phyloP scores from a whole-genome alignment of 1,140 invertebrate species.

The Drosophila kanapiae region DNA sequence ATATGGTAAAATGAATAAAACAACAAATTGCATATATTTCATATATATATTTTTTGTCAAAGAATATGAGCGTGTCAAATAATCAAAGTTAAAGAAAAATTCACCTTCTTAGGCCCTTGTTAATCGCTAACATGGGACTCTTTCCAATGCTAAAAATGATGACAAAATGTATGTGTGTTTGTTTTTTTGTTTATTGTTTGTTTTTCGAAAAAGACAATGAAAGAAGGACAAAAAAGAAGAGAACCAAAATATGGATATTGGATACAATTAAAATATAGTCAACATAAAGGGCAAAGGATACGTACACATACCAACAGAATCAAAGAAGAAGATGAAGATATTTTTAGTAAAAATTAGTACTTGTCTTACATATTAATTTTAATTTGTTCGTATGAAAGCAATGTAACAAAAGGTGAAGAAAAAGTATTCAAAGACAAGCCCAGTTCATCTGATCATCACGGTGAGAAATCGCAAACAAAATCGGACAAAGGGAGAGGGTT shows the following conservation, averaged over 20 bases:
- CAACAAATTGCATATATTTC: constrained; percentile 11
- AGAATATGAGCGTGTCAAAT: constrained; percentile 51
- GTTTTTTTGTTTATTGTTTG: constrained; percentile 1
- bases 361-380: not conserved
- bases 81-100: constrained; percentile 70
- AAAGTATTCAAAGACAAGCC: not conserved
- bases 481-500: not conserved
- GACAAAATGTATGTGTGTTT: constrained; percentile 48
- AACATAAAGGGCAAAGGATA: constrained; percentile 39
- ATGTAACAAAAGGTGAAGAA: not conserved
- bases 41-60: constrained; percentile 9
- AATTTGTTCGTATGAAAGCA: not conserved
- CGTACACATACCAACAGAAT: constrained; percentile 24
- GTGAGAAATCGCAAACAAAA: not conserved
- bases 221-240: constrained; percentile 62
- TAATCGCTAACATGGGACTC: constrained; percentile 93
- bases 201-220: constrained; percentile 19
- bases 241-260: constrained; percentile 38
- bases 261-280: constrained; percentile 34
- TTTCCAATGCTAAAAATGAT: constrained; percentile 86
- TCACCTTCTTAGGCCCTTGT: constrained; percentile 95
- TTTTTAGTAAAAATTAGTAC: constrained; percentile 16
- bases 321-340: constrained; percentile 8
- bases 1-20: constrained; percentile 15
- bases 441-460: no score